These are phyloP conservation scores for Phrynocephalus vlangalii DNA, from an alignment of 2,797 vertebrate species.

Conservation along the genomic window DNA sequence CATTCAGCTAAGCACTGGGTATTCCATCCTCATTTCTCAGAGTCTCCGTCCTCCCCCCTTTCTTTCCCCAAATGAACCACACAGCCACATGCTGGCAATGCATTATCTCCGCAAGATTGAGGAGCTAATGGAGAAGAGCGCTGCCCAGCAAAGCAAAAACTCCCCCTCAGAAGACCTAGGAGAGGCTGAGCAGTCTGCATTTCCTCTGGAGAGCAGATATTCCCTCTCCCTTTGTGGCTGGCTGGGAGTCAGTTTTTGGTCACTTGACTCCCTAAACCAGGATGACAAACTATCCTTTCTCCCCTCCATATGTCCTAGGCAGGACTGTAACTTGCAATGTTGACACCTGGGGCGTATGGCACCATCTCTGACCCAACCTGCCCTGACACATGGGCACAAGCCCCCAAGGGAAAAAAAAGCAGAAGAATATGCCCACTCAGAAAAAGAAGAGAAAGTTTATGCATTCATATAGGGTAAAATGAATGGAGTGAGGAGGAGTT, in stretches of 20 bases:
- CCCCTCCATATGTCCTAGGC: neutral
- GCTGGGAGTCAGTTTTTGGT: constrained; percentile 3
- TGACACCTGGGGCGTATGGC: too few species aligned
- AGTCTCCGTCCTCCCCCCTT: neutral
- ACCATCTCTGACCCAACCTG: too few species aligned
- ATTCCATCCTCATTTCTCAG: constrained; percentile 47
- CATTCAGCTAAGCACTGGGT: constrained; percentile 21
- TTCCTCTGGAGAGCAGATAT: constrained; percentile 21
- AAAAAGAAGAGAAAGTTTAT: too few species aligned
- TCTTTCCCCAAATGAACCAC: constrained; percentile 45
- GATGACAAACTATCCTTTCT: constrained; percentile 9
- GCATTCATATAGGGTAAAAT: too few species aligned
- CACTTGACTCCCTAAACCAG: constrained; percentile 2
- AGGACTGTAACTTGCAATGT: neutral
- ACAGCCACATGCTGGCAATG: constrained; percentile 64
- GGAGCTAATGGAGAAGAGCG: constrained; percentile 78
- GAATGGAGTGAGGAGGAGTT: too few species aligned
- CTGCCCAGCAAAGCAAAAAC: constrained; percentile 45
- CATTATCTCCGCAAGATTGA: constrained; percentile 84
- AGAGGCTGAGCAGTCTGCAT: constrained; percentile 36
- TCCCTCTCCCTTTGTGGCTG: neutral
- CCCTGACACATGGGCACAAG: too few species aligned
- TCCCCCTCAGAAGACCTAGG: constrained; percentile 52
- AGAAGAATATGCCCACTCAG: too few species aligned
- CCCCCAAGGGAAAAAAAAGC: neutral